Percentiles rank a stretch among this genome's conserved stretches.
Conservation (phyloP, 2,113 vertebrate species). For the Balaenoptera acutorostrata region DNA sequence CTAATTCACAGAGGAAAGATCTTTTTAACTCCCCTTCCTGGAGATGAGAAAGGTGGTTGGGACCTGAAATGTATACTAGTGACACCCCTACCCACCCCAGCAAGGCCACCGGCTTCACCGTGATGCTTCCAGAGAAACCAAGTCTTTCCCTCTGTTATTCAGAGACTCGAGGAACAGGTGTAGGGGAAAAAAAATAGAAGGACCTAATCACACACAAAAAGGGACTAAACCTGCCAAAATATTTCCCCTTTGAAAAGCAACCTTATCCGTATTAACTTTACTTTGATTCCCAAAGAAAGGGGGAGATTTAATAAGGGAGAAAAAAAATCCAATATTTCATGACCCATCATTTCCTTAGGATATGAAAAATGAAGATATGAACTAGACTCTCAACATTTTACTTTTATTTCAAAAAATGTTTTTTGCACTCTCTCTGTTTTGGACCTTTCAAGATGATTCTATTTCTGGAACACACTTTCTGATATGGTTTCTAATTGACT, state of each 20-base stretch:
- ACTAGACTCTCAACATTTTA: not conserved
- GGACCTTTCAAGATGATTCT: not conserved
- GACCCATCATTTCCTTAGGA: not conserved
- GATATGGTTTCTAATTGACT: slow-evolving; percentile 25
- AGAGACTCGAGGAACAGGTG: not conserved
- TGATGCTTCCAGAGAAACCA: not conserved
- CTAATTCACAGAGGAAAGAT: not conserved
- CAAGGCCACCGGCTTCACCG: not conserved
- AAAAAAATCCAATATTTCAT: not conserved
- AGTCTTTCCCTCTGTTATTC: not conserved
- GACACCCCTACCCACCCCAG: not conserved
- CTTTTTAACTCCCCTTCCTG: not conserved
- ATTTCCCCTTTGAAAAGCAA: slow-evolving; percentile 26
- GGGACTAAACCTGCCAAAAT: not conserved
- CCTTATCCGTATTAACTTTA: not conserved
- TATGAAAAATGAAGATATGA: not conserved
- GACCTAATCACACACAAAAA: not conserved
- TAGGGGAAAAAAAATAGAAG: not conserved
- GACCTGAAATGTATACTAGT: not conserved
- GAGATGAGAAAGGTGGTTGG: not conserved
- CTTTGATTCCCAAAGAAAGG: not conserved
- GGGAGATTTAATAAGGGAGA: not conserved
- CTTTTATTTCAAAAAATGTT: not conserved
- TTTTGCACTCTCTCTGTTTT: not conserved
- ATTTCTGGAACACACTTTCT: slow-evolving; percentile 30